Base-by-base conservation (phyloP, 2,113 vertebrate genomes). In the Malurus elegans region DNA sequence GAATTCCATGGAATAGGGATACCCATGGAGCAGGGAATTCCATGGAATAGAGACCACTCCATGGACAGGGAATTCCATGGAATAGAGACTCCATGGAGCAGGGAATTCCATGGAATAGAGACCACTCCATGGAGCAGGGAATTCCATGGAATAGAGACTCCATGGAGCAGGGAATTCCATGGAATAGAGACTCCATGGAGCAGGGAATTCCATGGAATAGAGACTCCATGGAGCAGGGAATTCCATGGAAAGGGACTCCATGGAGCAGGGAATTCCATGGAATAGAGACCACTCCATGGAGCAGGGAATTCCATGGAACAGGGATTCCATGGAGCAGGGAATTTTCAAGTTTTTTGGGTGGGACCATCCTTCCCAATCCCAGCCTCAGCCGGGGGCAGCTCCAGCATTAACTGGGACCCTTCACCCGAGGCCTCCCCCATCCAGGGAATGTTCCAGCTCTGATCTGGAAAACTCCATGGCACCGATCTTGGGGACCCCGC, bases 391-490 rank as follows among this genome's bases (percentile, higher is more conserved):
- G 0, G 3, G 2, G 48, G 42, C 34, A 78, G 31, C 54, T 20
- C 42, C 80, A 5, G 38, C 5, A 0, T 10, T 26, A 10, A 14
- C 4, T 2, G 34, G 9, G 8, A 23, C 34, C 48, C 18, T 12
- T 17, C 42, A 32, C 3, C 42, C 62, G 1, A 12, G 36, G 18
- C 10, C 18, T 7, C 13, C 79, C 38, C 32, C 5, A 0, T 8
- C 17, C 32, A 7, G 50, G 76, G 48, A 14, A 34, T 4, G 38
- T 7, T 44, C 60, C 44, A 18, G 16, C 7, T 36, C 36, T 36
- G 36, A 36, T 36, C 36, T 10, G 9, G 8, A 10, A 36, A 10
- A 36, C 36, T 10, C 36, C 36, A 36, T 36, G 36, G 36, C 36
- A 36, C 36, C 36, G 36, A 36, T 36, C 36, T 36, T 36, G 36